phyloP scores from a whole-genome alignment of 2,113 vertebrate genomes.

The Sakesphorus luctuosus region DNA sequence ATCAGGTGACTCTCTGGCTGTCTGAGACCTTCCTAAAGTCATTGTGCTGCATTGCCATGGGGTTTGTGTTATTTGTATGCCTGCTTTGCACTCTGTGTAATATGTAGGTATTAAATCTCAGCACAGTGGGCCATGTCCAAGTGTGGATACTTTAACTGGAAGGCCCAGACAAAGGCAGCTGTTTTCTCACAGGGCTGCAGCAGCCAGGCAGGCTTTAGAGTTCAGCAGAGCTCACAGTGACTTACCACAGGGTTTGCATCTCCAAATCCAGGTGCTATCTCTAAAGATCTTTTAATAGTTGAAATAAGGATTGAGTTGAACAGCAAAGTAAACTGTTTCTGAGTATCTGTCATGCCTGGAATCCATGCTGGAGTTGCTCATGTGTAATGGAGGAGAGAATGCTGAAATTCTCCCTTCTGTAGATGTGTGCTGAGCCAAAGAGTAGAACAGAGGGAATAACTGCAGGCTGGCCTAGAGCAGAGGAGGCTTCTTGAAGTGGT shows the following conservation, averaged over 20 bases:
- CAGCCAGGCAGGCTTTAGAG: background rate
- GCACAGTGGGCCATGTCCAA: background rate
- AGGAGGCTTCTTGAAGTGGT: background rate
- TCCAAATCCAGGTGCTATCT: background rate
- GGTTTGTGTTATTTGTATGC: background rate
- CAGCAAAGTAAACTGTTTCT: background rate
- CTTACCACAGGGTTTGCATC: background rate
- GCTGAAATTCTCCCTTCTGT: background rate
- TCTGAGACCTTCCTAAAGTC: background rate
- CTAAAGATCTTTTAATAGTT: background rate
- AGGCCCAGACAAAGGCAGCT: background rate
- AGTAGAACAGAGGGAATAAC: background rate
- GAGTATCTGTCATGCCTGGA: background rate
- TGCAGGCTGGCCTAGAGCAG: background rate
- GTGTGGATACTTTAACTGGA: background rate
- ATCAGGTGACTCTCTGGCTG: conserved; percentile 74
- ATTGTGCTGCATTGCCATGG: background rate
- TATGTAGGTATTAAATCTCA: background rate
- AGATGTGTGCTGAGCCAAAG: background rate
- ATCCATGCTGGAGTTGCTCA: background rate
- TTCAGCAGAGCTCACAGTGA: background rate
- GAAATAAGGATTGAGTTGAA: background rate
- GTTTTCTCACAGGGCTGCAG: background rate
- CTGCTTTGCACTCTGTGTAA: background rate
- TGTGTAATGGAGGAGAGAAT: background rate